Conservation (phyloP, 2,888 invertebrate species). For the Sarcophaga carnaria region DNA sequence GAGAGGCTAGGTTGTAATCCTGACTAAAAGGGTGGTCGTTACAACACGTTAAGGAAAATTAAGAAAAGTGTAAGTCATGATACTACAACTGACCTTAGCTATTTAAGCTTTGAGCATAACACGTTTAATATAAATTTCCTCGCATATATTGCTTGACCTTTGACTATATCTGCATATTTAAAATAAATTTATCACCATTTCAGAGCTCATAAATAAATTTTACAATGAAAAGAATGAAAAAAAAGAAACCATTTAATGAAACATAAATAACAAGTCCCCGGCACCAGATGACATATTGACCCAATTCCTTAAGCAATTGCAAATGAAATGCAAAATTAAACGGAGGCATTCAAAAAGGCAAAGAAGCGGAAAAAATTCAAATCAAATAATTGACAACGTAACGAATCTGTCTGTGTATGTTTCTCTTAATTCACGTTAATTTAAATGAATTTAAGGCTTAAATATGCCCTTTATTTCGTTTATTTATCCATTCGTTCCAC, state of each 20-base stretch:
- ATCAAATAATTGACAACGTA: conserved; percentile 40
- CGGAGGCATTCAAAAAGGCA: not conserved
- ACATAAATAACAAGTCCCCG: conserved; percentile 4
- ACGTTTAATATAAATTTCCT: not conserved
- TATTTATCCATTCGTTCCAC: conserved; percentile 52
- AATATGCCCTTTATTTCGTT: not conserved
- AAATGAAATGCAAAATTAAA: conserved; percentile 16
- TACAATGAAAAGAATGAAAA: not conserved
- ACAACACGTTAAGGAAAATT: too few species aligned
- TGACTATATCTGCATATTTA: not conserved
- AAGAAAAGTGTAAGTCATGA: too few species aligned
- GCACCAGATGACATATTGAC: conserved; percentile 58
- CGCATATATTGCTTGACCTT: not conserved
- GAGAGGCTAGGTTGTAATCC: too few species aligned
- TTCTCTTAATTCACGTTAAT: conserved; percentile 50
- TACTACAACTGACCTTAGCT: too few species aligned
- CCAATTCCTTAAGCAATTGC: conserved; percentile 55
- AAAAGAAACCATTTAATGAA: conserved; percentile 24
- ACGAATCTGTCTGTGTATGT: not conserved
- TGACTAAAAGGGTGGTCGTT: too few species aligned
- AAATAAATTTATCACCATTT: conserved; percentile 8
- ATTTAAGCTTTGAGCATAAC: too few species aligned
- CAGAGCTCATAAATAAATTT: not conserved
- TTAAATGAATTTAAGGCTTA: conserved; percentile 37
- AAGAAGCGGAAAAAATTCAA: conserved; percentile 18